Percentiles rank a stretch among this genome's conserved stretches.
Conservation (phyloP, 2,113 vertebrate species). For the Merops nubicus region DNA sequence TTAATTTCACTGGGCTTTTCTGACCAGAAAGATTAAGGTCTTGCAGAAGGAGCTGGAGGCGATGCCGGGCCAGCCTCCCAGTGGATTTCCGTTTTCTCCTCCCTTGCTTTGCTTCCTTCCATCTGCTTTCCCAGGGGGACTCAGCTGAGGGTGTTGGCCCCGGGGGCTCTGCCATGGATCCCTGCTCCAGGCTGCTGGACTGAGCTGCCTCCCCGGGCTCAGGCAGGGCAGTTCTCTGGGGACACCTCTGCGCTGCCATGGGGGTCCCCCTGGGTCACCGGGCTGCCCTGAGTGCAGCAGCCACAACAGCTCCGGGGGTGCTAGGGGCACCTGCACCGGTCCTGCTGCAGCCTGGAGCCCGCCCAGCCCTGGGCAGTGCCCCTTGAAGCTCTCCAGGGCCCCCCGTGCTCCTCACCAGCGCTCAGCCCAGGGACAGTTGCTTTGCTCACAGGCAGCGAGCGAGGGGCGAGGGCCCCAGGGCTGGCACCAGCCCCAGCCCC, state of each 20-base stretch:
- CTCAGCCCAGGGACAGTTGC: neutral
- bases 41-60: neutral
- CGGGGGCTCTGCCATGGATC: rapidly evolving
- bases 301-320: neutral
- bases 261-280: rapidly evolving
- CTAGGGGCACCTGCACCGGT: neutral
- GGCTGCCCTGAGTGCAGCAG: neutral
- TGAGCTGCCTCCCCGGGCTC: neutral
- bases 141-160: neutral
- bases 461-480: rapidly evolving
- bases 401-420: neutral
- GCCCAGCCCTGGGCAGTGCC: neutral
- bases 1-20: neutral
- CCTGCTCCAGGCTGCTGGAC: rapidly evolving
- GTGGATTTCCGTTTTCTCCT: neutral
- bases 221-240: neutral
- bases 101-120: neutral
- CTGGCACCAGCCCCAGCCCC: neutral
- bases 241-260: rapidly evolving
- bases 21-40: neutral
- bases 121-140: neutral
- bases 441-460: neutral
- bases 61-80: neutral
- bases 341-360: neutral
- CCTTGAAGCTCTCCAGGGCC: neutral